Evolutionary conservation across 2,888 invertebrate genomes (phyloP).

Genomic region (Parnassius apollo): DNA sequence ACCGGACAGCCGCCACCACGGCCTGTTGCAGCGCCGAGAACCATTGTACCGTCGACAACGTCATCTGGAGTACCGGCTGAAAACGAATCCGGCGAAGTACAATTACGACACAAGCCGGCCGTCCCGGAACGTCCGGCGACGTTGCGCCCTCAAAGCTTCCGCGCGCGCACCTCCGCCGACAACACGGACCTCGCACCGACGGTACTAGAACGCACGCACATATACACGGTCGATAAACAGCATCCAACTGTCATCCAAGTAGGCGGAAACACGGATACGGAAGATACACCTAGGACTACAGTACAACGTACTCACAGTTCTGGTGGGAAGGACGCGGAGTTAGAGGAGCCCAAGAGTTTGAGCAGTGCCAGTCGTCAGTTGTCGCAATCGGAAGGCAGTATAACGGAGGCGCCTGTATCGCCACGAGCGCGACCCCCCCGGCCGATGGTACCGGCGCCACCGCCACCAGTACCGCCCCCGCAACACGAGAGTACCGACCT

Average conservation of each 20-base stretch:
- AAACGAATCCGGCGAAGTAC: conserved; percentile 63
- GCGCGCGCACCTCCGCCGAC: conserved; percentile 60
- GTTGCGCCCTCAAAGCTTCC: conserved; percentile 81
- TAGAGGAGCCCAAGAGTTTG: conserved; percentile 62
- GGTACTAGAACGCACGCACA: conserved; percentile 84
- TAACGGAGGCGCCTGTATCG: conserved; percentile 73
- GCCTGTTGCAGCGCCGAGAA: conserved; percentile 75
- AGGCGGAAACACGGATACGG: conserved; percentile 36
- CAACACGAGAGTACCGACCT: conserved; percentile 56
- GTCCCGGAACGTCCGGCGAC: conserved; percentile 90
- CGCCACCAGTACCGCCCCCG: conserved; percentile 52
- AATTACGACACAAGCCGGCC: conserved; percentile 86
- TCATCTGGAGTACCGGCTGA: conserved; percentile 32
- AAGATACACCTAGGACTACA: conserved; percentile 53
- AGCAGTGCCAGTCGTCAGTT: conserved; percentile 65
- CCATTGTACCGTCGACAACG: conserved; percentile 45
- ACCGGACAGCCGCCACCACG: conserved; percentile 78
- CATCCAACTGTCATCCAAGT: conserved; percentile 86
- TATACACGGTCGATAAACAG: conserved; percentile 88
- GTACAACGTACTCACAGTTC: conserved; percentile 75
- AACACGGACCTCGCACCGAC: conserved; percentile 50
- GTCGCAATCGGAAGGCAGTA: conserved; percentile 83
- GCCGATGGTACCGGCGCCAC: conserved; percentile 61
- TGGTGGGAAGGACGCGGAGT: conserved; percentile 67
- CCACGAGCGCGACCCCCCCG: conserved; percentile 56